Base-by-base conservation (phyloP, 1,140 invertebrate genomes). In the Trichonephila inaurata region DNA sequence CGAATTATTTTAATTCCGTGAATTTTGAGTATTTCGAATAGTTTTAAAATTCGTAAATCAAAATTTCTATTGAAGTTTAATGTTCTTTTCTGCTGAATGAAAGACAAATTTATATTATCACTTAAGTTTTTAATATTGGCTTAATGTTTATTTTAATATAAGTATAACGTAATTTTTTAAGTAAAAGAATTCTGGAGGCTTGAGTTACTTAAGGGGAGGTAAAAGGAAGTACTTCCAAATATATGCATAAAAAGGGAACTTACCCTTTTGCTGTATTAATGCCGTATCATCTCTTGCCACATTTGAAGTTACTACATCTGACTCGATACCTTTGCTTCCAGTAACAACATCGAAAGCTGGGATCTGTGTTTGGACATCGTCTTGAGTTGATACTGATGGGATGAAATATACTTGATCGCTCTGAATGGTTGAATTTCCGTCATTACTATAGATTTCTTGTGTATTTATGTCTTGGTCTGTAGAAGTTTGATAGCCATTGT, bases 221-320 rank as follows among this genome's bases (percentile, higher is more conserved):
- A 51, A 51, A 51, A 51, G 7, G 33, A 28, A 51, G 8, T 51
- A 51, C 51, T 51, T 51, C 51, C 33, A 40, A 40, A 40, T 40
- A 40, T 40, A 40, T 40, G 3, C 33, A n/a, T n/a, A n/a, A n/a
- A n/a, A 28, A 64, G 24, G 61, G 2, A 14, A 40, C 18, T 87
- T 77, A 92, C 91, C 91, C 72, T 92, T 64, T 77, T 92, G 82
- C 24, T 92, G 82, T 19, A 64, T 61, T 10, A 92, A 19, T n/a
- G 58, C 33, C 0, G 83, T 60, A 19, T 87, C 64, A 21, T 58
- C 62, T 19, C 24, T 40, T 16, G 19, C 51, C 12, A n/a, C 40
- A n/a, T 92, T 72, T 21, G 44, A 33, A 12, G 44, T n/a, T 19
- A 14, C 83, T 5, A 60, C 28, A 60, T 85, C n/a, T 19, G 91